Evolutionary conservation across 2,888 invertebrate species (phyloP), one percentile per base, ranked within the genome.

Genomic region (Busseola fusca): DNA sequence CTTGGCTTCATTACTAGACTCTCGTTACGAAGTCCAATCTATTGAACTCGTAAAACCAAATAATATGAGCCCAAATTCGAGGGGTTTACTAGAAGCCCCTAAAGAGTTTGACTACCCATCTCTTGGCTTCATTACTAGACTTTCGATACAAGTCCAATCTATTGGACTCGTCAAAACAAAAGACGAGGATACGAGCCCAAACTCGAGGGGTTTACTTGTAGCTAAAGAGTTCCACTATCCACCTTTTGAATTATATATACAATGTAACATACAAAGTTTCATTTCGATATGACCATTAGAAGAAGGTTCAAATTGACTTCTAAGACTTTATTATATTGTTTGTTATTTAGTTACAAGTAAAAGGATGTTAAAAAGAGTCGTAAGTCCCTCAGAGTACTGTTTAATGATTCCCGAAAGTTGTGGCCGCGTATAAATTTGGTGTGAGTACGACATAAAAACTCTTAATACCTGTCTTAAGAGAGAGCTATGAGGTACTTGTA

Each of bases 371-470:
- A 60, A 60, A 58, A 65, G 56, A 27, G 16, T 65, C 37, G 50
- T 50, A 65, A 60, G 63, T 34, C 56, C n/a, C 52, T 48, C 63
- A 10, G 66, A 56, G 54, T 50, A 7, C 64, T 42, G 60, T 82
- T 69, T 74, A 69, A 82, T 78, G 69, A 74, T 69, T 71, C 64
- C 54, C 54, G 37, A 58, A 74, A 48, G 57, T 60, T 42, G 37
- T 72, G 12, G 58, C 37, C 7, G 0, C 12, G 37, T 27, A 69
- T 69, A 67, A 52, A 82, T 69, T 78, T 21, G n/a, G 62, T 30
- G 48, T 37, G 78, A 78, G 54, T 50, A 64, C 65, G 37, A 27
- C 57, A 59, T 82, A 71, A 78, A 76, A 80, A 74, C 66, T 71
- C 66, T 64, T 71, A 67, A 64, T 52, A 42, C 54, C 59, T 40